Conservation (phyloP, 2,797 vertebrate genomes). For the Pseudochirops cupreus region DNA sequence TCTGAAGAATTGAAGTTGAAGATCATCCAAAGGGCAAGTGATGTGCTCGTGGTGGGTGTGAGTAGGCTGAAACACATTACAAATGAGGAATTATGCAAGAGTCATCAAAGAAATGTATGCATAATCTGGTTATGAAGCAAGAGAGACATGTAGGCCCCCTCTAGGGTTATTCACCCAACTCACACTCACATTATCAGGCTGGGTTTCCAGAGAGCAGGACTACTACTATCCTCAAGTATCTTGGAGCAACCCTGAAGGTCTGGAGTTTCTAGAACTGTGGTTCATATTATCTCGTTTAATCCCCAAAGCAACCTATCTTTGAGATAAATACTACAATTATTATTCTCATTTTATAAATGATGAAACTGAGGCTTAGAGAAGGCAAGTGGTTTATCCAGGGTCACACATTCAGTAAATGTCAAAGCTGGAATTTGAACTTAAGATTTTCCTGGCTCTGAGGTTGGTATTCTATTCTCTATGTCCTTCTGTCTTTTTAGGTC, state of each 20-base stretch:
- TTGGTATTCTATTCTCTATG: not conserved
- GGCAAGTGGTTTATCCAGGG: not conserved
- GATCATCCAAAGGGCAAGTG: not conserved
- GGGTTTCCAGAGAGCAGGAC: not conserved
- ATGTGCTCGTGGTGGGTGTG: not conserved
- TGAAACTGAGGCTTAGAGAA: not conserved
- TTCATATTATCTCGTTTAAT: not conserved
- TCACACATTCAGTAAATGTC: not conserved
- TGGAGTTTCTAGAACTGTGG: not conserved
- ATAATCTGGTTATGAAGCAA: not conserved
- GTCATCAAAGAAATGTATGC: not conserved
- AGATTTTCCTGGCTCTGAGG: not conserved
- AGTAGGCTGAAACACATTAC: not conserved
- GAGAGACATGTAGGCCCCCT: not conserved
- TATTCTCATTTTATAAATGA: not conserved
- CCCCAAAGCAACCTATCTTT: not conserved
- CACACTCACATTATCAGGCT: not conserved
- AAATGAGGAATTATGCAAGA: slow-evolving; percentile 1
- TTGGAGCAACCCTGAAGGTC: not conserved
- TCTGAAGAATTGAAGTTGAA: not conserved
- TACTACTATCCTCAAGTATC: not conserved
- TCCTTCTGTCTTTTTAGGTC: not conserved
- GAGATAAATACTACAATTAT: not conserved
- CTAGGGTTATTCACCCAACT: not conserved
- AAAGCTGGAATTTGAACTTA: not conserved